Evolutionary conservation across 1,140 invertebrate species (phyloP), one percentile per base, ranked within the genome.

Genomic region (Bombyx mandarina): DNA sequence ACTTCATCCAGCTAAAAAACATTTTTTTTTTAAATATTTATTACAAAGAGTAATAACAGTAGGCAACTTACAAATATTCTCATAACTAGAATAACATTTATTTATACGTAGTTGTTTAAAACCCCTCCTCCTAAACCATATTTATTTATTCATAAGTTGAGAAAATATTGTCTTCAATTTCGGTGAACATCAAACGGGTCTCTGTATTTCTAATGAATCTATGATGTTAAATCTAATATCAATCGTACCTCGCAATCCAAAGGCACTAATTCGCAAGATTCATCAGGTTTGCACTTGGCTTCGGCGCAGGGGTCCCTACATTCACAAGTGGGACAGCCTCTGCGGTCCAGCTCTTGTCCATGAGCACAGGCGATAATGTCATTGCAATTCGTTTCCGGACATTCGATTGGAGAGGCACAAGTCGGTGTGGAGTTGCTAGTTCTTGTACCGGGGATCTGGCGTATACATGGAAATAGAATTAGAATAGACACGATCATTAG

Each of bases 231-330:
- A 35, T n/a, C 26, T 45, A 54, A 22, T 54, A 10, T 7, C 9
- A 43, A 43, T 42, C 42, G 51, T 35, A 83, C 80, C 71, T 82
- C 80, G 48, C 82, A 86, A 43, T 86, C 80, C 55, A 83, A 66
- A 9, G 77, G 73, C 50, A 86, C 73, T n/a, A 86, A 63, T 50
- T 86, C 79, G 56, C 93, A 94, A 8, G 89, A 90, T 63, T 95
- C 93, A 60, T 93, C 93, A 50, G 92, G 90, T 7, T 93, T 89
- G 64, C 94, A 96, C 22, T 90, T 91, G 1, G 95, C 90, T 46
- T 91, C 91, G 43, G 90, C 88, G 71, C 95, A 97, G 0, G 93
- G 94, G 73, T 96, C 92, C n/a, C 91, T 78, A 74, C 95, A 97
- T 42, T 89, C 80, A 72, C 95, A 97, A 0, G 89, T 90, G 7